A percentile compares a stretch with the other conserved stretches of the same genome.
phyloP scores from a whole-genome alignment of 2,113 vertebrate genomes.

The Chaetura pelagica region DNA sequence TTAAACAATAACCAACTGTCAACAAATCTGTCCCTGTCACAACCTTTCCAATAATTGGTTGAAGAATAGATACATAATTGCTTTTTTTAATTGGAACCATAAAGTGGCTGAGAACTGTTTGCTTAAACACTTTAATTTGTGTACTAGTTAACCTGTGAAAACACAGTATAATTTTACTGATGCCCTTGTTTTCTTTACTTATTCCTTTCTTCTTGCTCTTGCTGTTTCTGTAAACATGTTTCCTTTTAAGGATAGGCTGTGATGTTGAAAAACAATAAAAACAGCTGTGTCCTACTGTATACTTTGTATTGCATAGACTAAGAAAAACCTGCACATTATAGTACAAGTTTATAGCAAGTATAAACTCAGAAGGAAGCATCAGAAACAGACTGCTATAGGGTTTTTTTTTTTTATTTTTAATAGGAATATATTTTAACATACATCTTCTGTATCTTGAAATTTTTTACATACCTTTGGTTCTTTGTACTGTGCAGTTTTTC shows the following conservation, averaged over 20 bases:
- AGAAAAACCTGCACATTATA: background rate
- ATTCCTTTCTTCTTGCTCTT: background rate
- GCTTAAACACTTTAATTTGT: background rate
- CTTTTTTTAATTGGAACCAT: background rate
- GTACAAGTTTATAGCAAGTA: background rate
- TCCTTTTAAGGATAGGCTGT: background rate
- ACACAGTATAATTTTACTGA: background rate
- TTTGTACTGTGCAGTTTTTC: background rate
- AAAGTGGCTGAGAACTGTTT: background rate
- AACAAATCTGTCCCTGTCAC: background rate
- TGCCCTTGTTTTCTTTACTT: background rate
- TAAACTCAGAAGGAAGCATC: background rate
- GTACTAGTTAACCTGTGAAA: background rate
- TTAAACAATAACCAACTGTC: background rate
- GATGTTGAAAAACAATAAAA: background rate
- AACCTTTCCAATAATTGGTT: background rate
- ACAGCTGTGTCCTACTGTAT: background rate
- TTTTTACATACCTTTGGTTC: background rate
- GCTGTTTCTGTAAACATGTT: background rate
- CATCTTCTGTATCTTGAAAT: background rate
- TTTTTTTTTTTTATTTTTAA: background rate
- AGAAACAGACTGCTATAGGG: background rate
- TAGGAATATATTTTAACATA: background rate
- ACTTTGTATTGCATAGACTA: background rate
- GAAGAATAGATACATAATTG: background rate